These are phyloP conservation scores for Syrmaticus mikado DNA, from an alignment of 2,113 vertebrate species.

Conservation along the genomic window DNA sequence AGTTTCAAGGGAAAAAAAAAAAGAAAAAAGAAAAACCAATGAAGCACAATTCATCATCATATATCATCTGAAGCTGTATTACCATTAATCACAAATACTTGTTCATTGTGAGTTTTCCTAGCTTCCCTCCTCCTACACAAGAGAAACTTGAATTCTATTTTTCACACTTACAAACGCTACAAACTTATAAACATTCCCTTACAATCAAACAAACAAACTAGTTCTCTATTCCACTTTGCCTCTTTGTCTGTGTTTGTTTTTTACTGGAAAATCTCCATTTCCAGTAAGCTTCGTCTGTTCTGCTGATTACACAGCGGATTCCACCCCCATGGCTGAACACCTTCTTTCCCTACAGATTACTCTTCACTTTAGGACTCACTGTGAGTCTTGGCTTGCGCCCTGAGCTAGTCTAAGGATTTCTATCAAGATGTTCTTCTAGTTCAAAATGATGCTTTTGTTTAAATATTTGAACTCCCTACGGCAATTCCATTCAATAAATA, in stretches of 20 bases:
- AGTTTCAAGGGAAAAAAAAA: background rate
- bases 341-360: background rate
- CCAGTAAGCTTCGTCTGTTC: background rate
- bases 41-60: background rate
- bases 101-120: background rate
- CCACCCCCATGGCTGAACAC: background rate
- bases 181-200: background rate
- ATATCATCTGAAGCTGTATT: background rate
- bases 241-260: background rate
- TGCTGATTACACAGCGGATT: background rate
- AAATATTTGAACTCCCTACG: background rate
- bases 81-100: background rate
- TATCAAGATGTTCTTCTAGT: background rate
- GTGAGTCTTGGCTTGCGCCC: background rate
- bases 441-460: background rate
- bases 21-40: background rate
- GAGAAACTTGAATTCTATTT: background rate
- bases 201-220: accelerated
- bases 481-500: background rate
- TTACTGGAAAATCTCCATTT: background rate
- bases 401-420: background rate
- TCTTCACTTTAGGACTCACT: background rate
- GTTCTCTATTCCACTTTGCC: background rate
- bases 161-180: background rate
- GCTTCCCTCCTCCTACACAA: background rate